phyloP scores from a whole-genome alignment of 2,888 invertebrate genomes.

The Trissolcus japonicus region DNA sequence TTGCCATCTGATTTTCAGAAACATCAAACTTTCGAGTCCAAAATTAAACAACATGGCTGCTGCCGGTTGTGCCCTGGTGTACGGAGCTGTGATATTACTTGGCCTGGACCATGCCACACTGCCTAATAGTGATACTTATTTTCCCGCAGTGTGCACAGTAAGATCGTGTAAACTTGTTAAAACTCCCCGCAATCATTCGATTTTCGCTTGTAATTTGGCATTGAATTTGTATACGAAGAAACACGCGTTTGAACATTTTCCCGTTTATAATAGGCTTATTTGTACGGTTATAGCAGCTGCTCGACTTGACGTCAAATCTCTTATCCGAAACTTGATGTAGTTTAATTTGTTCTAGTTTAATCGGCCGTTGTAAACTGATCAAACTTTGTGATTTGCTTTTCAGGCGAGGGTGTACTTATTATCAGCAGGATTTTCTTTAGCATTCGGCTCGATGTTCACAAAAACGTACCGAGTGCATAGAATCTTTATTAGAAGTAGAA shows the following conservation, averaged over 20 bases:
- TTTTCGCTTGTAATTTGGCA: no score
- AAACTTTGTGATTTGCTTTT: constrained; percentile 60
- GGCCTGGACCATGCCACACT: constrained; percentile 90
- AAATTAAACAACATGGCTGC: constrained; percentile 94
- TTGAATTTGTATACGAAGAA: no score
- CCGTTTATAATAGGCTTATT: no score
- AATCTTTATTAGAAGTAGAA: constrained; percentile 89
- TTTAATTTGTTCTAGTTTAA: background rate
- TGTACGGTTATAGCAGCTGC: no score
- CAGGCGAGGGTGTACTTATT: constrained; percentile 92
- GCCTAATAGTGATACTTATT: constrained; percentile 82
- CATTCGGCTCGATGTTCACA: constrained; percentile 96
- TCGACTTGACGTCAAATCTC: no score
- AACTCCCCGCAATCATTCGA: no score
- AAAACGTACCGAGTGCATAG: constrained; percentile 95
- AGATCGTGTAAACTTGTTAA: constrained; percentile 71
- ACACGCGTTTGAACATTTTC: no score
- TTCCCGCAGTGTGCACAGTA: constrained; percentile 91
- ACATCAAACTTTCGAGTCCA: constrained; percentile 94
- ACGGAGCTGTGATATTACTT: constrained; percentile 89
- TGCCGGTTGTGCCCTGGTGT: constrained; percentile 93
- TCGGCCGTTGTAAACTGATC: background rate
- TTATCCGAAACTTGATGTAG: background rate
- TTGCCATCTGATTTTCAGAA: constrained; percentile 77
- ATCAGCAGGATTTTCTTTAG: constrained; percentile 92